Conservation (phyloP, 2,113 vertebrate species). For the Probosciger aterrimus region DNA sequence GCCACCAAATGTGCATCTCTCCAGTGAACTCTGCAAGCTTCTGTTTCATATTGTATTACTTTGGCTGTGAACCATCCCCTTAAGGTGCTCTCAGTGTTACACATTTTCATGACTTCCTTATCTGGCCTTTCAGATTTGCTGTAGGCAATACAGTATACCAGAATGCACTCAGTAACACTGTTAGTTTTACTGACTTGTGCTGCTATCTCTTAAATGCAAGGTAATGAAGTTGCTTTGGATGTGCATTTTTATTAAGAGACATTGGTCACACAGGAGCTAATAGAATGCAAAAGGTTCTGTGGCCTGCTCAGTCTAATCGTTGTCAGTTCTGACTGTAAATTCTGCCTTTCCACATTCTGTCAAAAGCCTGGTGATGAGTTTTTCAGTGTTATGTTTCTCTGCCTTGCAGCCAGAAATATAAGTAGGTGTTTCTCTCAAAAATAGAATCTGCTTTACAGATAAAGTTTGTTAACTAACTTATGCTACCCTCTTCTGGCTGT, state of each 20-base stretch:
- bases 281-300: background rate
- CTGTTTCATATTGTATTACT: background rate
- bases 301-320: background rate
- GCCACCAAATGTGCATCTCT: background rate
- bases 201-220: background rate
- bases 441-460: background rate
- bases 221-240: background rate
- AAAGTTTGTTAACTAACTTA: constrained; percentile 1
- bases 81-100: background rate
- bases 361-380: background rate
- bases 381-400: background rate
- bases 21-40: background rate
- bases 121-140: background rate
- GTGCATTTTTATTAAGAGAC: background rate
- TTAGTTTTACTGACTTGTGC: background rate
- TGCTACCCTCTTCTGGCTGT: constrained; percentile 58
- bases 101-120: background rate
- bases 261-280: background rate
- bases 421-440: background rate
- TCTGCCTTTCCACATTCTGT: background rate
- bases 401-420: background rate
- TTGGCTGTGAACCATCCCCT: background rate
- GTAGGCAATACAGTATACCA: background rate
- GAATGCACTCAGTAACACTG: background rate
- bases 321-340: background rate